A percentile compares a stretch with the other conserved stretches of the same genome.
Conservation (phyloP, 1,140 invertebrate genomes). For the Amyelois transitella region DNA sequence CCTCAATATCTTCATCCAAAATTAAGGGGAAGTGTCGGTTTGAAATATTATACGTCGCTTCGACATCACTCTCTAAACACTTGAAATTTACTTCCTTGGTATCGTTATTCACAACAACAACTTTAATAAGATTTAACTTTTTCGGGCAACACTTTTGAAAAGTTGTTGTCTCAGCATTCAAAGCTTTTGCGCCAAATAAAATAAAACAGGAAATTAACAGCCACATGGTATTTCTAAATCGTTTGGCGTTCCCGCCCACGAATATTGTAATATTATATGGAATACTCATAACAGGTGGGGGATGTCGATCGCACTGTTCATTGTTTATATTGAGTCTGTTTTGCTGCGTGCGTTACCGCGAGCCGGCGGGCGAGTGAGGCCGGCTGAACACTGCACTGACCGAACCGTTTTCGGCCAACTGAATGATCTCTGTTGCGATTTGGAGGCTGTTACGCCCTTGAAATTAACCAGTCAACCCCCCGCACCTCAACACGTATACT, state of each 20-base stretch:
- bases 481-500: slow-evolving; percentile 13
- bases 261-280: slow-evolving; percentile 17
- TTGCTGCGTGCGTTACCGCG: slow-evolving; percentile 37
- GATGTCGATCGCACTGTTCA: slow-evolving; percentile 43
- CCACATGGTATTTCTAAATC: slow-evolving; percentile 34
- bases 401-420: not conserved
- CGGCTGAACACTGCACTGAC: slow-evolving; percentile 15
- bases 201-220: slow-evolving; percentile 27
- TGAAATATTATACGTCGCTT: slow-evolving; percentile 26
- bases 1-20: slow-evolving; percentile 30
- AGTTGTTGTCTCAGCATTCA: slow-evolving; percentile 17
- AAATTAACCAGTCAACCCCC: slow-evolving; percentile 13
- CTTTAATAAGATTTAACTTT: slow-evolving; percentile 42
- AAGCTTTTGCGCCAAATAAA: slow-evolving; percentile 13
- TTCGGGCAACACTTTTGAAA: slow-evolving; percentile 55
- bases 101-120: slow-evolving; percentile 20
- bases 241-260: slow-evolving; percentile 10
- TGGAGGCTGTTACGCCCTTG: slow-evolving; percentile 56
- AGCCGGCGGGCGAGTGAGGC: slow-evolving; percentile 40
- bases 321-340: slow-evolving; percentile 40
- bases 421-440: not conserved
- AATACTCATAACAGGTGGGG: slow-evolving; percentile 50
- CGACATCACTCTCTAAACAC: slow-evolving; percentile 33
- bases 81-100: slow-evolving; percentile 27
- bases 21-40: slow-evolving; percentile 28